Evolutionary conservation across 2,888 invertebrate species (phyloP), one percentile per base, ranked within the genome.

Genomic region (Hemistola chrysoprasaria): DNA sequence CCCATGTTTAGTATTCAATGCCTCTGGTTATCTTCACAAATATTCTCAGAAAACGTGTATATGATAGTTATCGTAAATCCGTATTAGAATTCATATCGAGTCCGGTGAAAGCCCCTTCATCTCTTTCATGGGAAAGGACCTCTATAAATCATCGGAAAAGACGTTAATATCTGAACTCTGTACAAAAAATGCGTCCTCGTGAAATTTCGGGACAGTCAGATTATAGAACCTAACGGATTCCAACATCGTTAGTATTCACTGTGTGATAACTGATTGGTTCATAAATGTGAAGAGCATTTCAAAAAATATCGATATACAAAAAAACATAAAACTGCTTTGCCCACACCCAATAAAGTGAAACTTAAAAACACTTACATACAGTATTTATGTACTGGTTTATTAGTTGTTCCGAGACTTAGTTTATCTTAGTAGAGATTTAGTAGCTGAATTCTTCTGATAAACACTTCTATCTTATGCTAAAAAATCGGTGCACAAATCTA

Each of bases 1-100:
- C n/a, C n/a, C n/a, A n/a, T n/a, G n/a, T n/a, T n/a, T n/a, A n/a
- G n/a, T n/a, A n/a, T n/a, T n/a, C n/a, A n/a, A n/a, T n/a, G n/a
- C n/a, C n/a, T n/a, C n/a, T n/a, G 35, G 34, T 38, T 23, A 42
- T 41, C 32, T 32, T 7, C 7, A 25, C 21, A 8, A 24, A 2
- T 20, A n/a, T 24, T 9, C 31, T 7, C 3, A 22, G 25, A 31
- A 30, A 33, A 44, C 33, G 29, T 39, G 43, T 44, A 48, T 50
- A 57, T 54, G 62, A 62, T 64, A 62, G 65, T 67, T 67, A 66
- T 70, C 59, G 61, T 58, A 62, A 63, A 67, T 57, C 59, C 65
- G 61, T 78, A 79, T 80, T 80, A 78, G 77, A 77, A 82, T 82
- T 82, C 79, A 80, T 77, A 79, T 72, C 70, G 69, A 68, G 79